These are phyloP conservation scores for Dicaeum eximium DNA, from an alignment of 2,113 vertebrate genomes.

Conservation along the genomic window DNA sequence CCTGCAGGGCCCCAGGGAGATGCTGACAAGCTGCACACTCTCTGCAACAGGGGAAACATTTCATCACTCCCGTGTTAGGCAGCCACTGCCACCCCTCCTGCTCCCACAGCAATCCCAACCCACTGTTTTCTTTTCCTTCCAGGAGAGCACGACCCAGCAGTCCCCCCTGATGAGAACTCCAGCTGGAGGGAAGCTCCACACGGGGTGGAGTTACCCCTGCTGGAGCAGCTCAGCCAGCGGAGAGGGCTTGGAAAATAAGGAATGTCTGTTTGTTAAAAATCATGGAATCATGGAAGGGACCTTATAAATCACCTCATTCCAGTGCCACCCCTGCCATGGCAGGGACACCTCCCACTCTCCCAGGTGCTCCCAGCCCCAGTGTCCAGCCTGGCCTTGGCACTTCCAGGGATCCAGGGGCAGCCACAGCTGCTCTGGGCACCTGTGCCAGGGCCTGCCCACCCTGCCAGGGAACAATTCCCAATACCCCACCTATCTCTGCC, in stretches of 20 bases:
- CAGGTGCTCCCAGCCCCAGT: background rate
- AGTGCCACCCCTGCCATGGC: background rate
- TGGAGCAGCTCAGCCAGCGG: background rate
- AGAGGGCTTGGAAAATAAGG: background rate
- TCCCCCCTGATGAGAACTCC: background rate
- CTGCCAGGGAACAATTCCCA: background rate
- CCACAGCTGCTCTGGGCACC: background rate
- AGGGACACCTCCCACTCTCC: background rate
- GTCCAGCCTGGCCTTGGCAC: background rate
- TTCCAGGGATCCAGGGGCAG: background rate
- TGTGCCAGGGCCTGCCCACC: background rate
- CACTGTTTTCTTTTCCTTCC: fast-evolving
- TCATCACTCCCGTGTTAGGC: fast-evolving
- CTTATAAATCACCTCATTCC: background rate
- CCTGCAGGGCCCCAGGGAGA: background rate
- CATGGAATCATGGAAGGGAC: too few species aligned
- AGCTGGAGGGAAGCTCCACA: background rate
- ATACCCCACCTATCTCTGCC: fast-evolving
- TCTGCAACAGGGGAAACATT: background rate
- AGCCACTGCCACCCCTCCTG: background rate
- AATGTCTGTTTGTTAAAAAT: background rate
- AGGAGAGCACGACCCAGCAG: background rate
- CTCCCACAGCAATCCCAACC: background rate
- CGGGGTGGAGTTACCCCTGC: background rate
- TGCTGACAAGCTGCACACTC: background rate